Base-by-base conservation (phyloP, 2,797 vertebrate genomes). In the Thaleichthys pacificus region DNA sequence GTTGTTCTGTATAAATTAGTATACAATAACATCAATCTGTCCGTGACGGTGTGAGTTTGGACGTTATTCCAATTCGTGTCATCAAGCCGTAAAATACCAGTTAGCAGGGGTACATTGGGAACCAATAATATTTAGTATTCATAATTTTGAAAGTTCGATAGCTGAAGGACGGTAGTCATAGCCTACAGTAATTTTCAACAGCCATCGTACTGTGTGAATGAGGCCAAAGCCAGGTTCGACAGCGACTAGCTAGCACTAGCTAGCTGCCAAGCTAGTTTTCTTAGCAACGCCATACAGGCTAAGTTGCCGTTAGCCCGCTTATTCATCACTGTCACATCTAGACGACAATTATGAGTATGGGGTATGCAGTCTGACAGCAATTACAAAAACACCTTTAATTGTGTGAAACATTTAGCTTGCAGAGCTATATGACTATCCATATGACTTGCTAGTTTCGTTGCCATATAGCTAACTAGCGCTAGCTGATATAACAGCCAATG, bases 401-500 rank as follows among this genome's bases (percentile, higher is more conserved):
- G 17, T 54, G 51, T 54, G 51, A 54, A 54, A 54, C 5, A 6
- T 4, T 3, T 54, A 28, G 12, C 12, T 28, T 26, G 24, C 22
- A 24, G 24, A 28, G 24, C 5, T 22, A 24, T 14, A 8, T 24
- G 60, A 35, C 4, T 35, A 35, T n/a, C 21, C 2, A 24, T 14
- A 12, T 61, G 21, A 61, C 21, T 12, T 28, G 22, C 8, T 14
- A 58, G 38, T 24, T 58, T n/a, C 57, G 9, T 58, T 2, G 56
- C 56, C 56, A n/a, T n/a, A 5, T 42, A 58, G 21, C 24, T 24
- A 24, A 17, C 22, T 24, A 24, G 22, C 86, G 82, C 64, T 71
- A 68, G 58, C 64, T 32, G 58, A 17, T 26, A 61, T 7, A 26
- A 5, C 4, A 68, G 3, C 58, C 49, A 74, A 22, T 85, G 88